phyloP scores from a whole-genome alignment of 1,140 invertebrate genomes.

The Diorhabda carinulata region DNA sequence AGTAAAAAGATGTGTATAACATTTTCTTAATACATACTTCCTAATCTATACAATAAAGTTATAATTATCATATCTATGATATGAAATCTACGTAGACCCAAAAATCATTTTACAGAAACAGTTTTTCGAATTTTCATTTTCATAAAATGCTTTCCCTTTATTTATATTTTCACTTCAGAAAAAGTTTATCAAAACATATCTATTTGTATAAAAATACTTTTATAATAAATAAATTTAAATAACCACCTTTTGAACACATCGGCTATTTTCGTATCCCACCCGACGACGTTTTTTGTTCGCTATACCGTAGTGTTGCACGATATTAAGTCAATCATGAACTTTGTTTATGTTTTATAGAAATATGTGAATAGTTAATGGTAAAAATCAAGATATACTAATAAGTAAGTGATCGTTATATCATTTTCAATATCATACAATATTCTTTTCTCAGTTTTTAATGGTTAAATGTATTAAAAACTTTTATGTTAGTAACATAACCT shows the following conservation, averaged over 20 bases:
- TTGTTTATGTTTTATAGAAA: slow-evolving; percentile 4
- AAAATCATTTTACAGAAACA: too few species aligned
- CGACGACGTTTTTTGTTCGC: neutral
- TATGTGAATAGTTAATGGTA: neutral
- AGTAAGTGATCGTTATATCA: slow-evolving; percentile 9
- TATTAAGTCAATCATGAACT: slow-evolving; percentile 32
- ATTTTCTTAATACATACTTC: too few species aligned
- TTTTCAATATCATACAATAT: neutral
- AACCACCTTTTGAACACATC: neutral
- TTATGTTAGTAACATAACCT: slow-evolving; percentile 29
- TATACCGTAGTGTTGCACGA: slow-evolving; percentile 26
- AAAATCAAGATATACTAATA: neutral
- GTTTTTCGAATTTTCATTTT: too few species aligned
- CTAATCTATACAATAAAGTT: too few species aligned
- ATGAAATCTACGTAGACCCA: too few species aligned
- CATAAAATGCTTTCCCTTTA: too few species aligned
- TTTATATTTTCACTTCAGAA: too few species aligned
- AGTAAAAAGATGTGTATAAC: too few species aligned
- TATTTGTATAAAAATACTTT: too few species aligned
- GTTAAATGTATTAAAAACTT: slow-evolving; percentile 6
- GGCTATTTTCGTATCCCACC: neutral
- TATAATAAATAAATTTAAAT: neutral
- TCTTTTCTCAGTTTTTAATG: neutral
- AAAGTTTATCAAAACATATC: too few species aligned
- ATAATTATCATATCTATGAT: too few species aligned